Percentiles rank a stretch among this genome's conserved stretches.
These are phyloP conservation scores for Crenuchus spilurus DNA, from an alignment of 2,797 vertebrate genomes.

Conservation along the genomic window DNA sequence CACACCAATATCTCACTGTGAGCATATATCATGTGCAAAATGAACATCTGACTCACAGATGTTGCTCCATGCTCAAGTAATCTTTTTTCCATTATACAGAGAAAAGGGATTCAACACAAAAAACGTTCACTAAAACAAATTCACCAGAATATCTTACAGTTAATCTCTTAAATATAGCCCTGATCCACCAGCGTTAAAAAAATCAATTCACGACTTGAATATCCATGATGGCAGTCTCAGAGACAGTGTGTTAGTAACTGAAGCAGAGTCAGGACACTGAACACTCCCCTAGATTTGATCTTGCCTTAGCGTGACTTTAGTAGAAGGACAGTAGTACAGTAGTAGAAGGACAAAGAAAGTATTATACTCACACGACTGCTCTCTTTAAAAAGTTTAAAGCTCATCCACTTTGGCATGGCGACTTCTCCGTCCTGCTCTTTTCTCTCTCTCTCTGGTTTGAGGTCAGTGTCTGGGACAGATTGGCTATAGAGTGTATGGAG, in stretches of 20 bases:
- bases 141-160: neutral
- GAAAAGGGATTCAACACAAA: neutral
- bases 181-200: too few species aligned
- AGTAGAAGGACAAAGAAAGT: neutral
- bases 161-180: neutral
- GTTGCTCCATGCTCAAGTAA: neutral
- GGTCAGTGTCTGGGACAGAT: constrained; percentile 12
- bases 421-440: constrained; percentile 37
- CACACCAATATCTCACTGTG: constrained; percentile 1
- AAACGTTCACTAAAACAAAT: neutral
- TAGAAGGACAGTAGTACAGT: too few species aligned
- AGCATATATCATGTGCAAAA: constrained; percentile 11
- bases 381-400: constrained; percentile 80
- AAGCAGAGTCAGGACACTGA: neutral
- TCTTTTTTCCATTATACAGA: neutral
- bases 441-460: constrained; percentile 2
- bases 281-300: constrained; percentile 3
- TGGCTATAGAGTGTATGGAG: neutral
- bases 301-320: neutral
- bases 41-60: constrained; percentile 32
- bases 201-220: too few species aligned
- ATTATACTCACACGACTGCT: constrained; percentile 78
- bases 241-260: neutral
- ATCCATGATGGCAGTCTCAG: too few species aligned
- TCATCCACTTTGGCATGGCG: constrained; percentile 86